Evolutionary conservation across 1,140 invertebrate genomes (phyloP), one percentile per base, ranked within the genome.

Genomic region (Hormaphis cornu): DNA sequence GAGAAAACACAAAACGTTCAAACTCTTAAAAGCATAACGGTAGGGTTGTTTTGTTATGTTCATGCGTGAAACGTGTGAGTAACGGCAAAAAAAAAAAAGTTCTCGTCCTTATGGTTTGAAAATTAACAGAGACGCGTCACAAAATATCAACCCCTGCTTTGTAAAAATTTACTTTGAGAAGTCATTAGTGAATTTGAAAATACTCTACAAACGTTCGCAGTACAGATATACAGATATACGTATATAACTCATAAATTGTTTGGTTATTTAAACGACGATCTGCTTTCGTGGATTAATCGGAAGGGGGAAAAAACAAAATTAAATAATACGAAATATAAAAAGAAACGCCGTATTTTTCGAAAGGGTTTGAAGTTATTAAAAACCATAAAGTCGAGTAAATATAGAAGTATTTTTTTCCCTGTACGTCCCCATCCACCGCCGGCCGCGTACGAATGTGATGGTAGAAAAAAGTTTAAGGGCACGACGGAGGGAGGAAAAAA

Each of bases 331-430:
- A 20, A 40, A 48, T 26, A 66, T 40, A 66, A 50, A 66, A 48
- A 48, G 18, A 48, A 48, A n/a, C 12, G 61, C 44, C 16, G n/a
- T n/a, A n/a, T 66, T 66, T 10, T 22, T 9, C 42, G 30, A 66
- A 66, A 66, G 61, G 61, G 61, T 66, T 66, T 10, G 61, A 48
- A 66, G 61, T 66, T 66, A 66, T 66, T 66, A 66, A 48, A 40
- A 66, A 35, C 61, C 61, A 22, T 66, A 66, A 48, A 66, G 61
- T 66, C 61, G 61, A 66, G 61, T 66, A 66, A 63, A 66, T n/a
- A n/a, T 66, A 66, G 61, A 48, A 18, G 44, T 42, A 50, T 66
- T 66, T 66, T 61, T 61, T 48, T 50, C 33, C 53, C n/a, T 8
- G 24, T 33, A 42, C 46, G 16, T 20, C 14, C 28, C 61, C 46